These are phyloP conservation scores for Anseranas semipalmata DNA, from an alignment of 2,113 vertebrate genomes.

Conservation along the genomic window DNA sequence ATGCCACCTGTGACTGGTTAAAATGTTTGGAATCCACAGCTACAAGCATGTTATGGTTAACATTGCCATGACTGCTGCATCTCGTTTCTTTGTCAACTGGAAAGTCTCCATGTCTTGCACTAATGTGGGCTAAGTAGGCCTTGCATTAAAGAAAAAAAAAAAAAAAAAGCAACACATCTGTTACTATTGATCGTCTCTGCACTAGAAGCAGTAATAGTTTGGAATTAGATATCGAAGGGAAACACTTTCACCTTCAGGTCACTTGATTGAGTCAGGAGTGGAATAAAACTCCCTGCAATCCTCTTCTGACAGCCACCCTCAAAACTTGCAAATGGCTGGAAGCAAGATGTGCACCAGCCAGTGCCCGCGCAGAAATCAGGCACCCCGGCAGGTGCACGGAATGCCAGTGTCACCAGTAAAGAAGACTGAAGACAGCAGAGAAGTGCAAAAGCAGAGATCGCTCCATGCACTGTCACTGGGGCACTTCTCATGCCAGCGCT, in stretches of 20 bases:
- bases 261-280: background rate
- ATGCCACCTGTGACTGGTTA: background rate
- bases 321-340: background rate
- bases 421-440: background rate
- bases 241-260: background rate
- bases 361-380: background rate
- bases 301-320: background rate
- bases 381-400: background rate
- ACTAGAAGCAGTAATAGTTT: background rate
- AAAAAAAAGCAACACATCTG: background rate
- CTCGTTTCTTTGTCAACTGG: background rate
- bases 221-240: background rate
- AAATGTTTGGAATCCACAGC: background rate
- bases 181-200: background rate
- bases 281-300: background rate
- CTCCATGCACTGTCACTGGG: background rate
- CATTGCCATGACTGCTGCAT: background rate
- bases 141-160: background rate
- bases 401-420: background rate
- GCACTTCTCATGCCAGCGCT: background rate
- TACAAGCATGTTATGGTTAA: background rate
- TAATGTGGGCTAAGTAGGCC: background rate
- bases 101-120: background rate
- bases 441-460: background rate
- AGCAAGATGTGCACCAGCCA: rapidly evolving